Evolutionary conservation across 2,113 vertebrate genomes (phyloP).

Genomic region (Sylvia atricapilla): DNA sequence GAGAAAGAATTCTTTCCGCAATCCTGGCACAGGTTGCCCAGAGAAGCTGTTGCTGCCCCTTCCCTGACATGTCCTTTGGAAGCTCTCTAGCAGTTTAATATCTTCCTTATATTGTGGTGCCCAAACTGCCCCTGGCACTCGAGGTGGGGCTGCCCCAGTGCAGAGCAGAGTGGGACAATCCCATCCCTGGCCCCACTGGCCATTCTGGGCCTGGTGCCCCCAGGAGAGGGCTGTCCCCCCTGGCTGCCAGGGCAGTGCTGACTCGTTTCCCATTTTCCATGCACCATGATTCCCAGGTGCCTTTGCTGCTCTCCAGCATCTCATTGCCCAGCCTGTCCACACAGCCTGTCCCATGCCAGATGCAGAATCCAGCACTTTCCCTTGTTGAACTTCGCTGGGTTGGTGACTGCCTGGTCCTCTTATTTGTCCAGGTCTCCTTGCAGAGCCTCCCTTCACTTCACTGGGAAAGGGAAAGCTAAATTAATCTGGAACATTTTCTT

Average conservation of each 20-base stretch:
- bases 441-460: background rate
- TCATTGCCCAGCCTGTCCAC: background rate
- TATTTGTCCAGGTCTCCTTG: background rate
- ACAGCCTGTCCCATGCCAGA: background rate
- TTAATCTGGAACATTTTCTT: background rate
- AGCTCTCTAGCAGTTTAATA: background rate
- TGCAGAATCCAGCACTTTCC: background rate
- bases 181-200: background rate
- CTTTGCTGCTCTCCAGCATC: background rate
- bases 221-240: background rate
- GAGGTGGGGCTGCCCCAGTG: accelerated
- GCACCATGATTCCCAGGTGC: background rate
- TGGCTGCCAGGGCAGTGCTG: background rate
- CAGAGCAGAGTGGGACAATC: background rate
- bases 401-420: background rate
- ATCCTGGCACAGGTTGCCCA: background rate
- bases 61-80: background rate
- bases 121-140: background rate
- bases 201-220: background rate
- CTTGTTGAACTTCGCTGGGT: background rate
- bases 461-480: background rate
- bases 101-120: background rate
- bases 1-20: background rate
- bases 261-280: background rate
- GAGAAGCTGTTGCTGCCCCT: background rate